Evolutionary conservation across 2,888 invertebrate genomes (phyloP), one percentile per base, ranked within the genome.

Genomic region (Uropetala carovei): DNA sequence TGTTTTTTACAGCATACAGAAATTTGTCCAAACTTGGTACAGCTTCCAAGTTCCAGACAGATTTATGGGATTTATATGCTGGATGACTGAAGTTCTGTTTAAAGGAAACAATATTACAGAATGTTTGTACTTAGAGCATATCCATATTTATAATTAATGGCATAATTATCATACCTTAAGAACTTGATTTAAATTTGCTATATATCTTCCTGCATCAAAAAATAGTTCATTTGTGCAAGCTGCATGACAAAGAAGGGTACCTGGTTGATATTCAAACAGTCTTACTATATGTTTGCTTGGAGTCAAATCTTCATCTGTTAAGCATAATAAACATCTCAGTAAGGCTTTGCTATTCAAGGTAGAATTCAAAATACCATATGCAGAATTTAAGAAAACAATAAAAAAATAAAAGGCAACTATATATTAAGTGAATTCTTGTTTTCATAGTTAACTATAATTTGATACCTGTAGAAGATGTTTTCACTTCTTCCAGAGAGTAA

Each of bases 1-100:
- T 94, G 93, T 98, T 97, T 93, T 96, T 95, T 85, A 99, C 95
- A 13, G 96, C 97, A 94, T 96, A 96, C 13, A 97, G 95, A 94
- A 97, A 98, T 93, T 97, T 96, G 0, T 96, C 96, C 30, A 99
- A 94, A 84, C 97, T 96, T 0, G 97, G 97, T 0, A 97, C 96
- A 81, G 96, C 96, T 9, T 96, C 95, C 93, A 99, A 94, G 96
- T 97, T 97, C 98, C 99, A 99, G 18, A 97, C 94, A n/a, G 96
- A 96, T 93, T 96, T 96, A 93, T 97, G 96, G 2, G 95, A 95
- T 8, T 96, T 96, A 93, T 97, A 97, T 0, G 96, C 97, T 0
- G 97, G 96, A 94, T 98, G 97, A 93, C 96, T 95, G 94, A 98
- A 98, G 93, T 96, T 96, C 97, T 97, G 94, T 3, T 13, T 58